Conservation (phyloP, 1,140 invertebrate species). For the Meloidogyne chitwoodi region DNA sequence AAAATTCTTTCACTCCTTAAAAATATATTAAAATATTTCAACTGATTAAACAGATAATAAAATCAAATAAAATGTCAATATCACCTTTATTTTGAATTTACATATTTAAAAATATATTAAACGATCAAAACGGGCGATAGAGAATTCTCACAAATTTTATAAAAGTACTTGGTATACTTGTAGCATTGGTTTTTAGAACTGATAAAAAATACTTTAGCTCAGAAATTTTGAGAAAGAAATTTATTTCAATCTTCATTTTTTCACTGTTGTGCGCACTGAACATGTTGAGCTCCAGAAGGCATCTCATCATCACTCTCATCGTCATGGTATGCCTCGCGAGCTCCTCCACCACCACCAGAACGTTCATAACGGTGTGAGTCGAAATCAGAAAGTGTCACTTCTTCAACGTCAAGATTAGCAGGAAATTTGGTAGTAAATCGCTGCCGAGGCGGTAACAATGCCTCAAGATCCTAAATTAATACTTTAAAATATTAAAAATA, state of each 20-base stretch:
- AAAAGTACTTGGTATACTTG: not conserved
- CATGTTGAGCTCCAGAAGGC: slow-evolving; percentile 26
- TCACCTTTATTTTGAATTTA: not conserved
- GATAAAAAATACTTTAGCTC: not conserved
- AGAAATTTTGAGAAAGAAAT: not conserved
- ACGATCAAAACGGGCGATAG: not conserved
- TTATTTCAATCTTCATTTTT: not conserved
- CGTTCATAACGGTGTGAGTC: slow-evolving; percentile 40
- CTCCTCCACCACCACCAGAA: slow-evolving; percentile 12
- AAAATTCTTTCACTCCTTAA: not conserved
- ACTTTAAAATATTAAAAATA: not conserved
- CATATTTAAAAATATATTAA: not conserved
- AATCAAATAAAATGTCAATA: not conserved
- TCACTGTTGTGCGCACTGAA: slow-evolving; percentile 38
- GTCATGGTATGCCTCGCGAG: slow-evolving; percentile 46
- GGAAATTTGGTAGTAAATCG: slow-evolving; percentile 18
- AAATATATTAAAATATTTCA: not conserved
- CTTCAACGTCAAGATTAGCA: slow-evolving; percentile 32
- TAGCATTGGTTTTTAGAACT: not conserved
- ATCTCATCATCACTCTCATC: slow-evolving; percentile 24
- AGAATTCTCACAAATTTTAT: not conserved
- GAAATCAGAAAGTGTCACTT: slow-evolving; percentile 40
- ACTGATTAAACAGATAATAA: too few species aligned
- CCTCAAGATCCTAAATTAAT: slow-evolving; percentile 36
- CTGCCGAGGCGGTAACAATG: slow-evolving; percentile 31